These are phyloP conservation scores for Grus americana DNA, from an alignment of 2,113 vertebrate species.

Conservation along the genomic window DNA sequence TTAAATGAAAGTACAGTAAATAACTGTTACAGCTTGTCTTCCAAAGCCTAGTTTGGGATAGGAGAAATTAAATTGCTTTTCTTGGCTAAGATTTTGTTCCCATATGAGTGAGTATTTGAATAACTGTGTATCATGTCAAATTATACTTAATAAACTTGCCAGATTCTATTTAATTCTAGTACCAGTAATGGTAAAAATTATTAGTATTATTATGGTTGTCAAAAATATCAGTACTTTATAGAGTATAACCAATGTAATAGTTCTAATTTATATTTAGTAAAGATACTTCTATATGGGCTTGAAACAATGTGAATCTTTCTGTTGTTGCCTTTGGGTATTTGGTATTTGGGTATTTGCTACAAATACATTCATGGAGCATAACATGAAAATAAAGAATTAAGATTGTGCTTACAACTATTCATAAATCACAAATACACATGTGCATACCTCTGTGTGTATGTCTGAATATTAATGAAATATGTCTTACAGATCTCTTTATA, in stretches of 20 bases:
- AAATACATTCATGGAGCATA: conserved; percentile 6
- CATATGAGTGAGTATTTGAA: conserved; percentile 37
- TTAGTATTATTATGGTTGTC: not conserved
- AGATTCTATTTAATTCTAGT: conserved; percentile 36
- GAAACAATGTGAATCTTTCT: not conserved
- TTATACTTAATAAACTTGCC: conserved; percentile 48
- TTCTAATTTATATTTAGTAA: not conserved
- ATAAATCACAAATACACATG: not conserved
- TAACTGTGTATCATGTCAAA: conserved; percentile 53
- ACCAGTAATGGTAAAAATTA: conserved; percentile 12
- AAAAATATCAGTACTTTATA: not conserved
- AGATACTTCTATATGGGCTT: not conserved
- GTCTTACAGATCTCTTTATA: not conserved
- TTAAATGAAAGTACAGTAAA: conserved; percentile 1
- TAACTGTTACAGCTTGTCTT: not conserved
- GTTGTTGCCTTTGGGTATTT: not conserved
- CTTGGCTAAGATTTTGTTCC: conserved; percentile 55
- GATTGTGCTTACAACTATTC: not conserved
- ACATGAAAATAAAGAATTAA: not conserved
- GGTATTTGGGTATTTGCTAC: not conserved
- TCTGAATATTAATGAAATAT: not conserved
- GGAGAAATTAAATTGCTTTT: conserved; percentile 44
- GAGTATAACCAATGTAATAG: not conserved
- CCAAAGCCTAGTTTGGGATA: not conserved
- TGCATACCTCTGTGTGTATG: not conserved